Base-by-base conservation (phyloP, 64 coral and sea anemone species). In the Montipora sp. region DNA sequence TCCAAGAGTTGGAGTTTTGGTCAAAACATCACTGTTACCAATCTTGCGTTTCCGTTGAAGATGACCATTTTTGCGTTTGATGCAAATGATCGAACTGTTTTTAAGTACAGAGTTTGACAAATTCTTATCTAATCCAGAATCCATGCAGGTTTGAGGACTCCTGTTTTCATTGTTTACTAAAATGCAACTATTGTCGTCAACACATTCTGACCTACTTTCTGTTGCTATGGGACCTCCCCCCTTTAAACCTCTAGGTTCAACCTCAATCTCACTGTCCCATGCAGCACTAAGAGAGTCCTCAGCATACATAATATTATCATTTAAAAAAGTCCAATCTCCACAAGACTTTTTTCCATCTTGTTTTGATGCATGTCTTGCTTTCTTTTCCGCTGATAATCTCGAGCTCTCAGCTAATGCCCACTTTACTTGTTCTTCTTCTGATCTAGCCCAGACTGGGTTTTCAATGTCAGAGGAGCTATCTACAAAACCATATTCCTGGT, bases 321-420 rank as follows among this genome's bases (percentile, higher is more conserved):
- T 16, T 21, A 22, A 11, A 66, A 85, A 85, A 50, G 70, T 59
- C 20, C 19, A 14, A 14, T 49, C 19, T 10, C 50, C 61, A 49
- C 47, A 70, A 69, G 22, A 3, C 19, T 63, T 71, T 48, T 36
- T 21, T 70, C 59, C 15, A 53, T 88, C 9, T 13, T 18, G 11
- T 73, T 19, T 75, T 19, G 14, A 53, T 23, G 18, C 24, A 75
- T 3, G 21, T 43, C 1, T 88, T 18, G 48, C 36, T 63, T 75
- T 20, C 48, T 88, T 77, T 59, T 88, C 9, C 4, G 72, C 73
- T 88, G 87, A 88, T 71, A 71, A 71, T 51, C 59, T 75, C 7
- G 87, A 36, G 51, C 91, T 93, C 70, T 93, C 91, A 46, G 44
- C 68, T 63, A 87, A 71, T 3, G 91, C 91, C 91, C 91, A 93